Base-by-base conservation (phyloP, 1,140 invertebrate species). In the Drosophila athabasca region DNA sequence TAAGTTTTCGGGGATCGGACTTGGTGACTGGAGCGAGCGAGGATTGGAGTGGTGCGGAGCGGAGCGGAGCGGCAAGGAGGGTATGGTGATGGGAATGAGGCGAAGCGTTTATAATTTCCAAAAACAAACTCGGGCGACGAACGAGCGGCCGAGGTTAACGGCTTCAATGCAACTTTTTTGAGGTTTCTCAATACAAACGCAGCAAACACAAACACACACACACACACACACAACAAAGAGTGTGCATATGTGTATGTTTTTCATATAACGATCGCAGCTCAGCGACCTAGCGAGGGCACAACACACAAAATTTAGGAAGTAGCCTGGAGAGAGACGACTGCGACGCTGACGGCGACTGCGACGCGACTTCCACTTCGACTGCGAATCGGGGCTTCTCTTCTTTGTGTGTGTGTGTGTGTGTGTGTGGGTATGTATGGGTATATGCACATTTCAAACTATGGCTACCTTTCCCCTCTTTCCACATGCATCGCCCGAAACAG, bases 141-240 rank as follows among this genome's bases (percentile, higher is more conserved):
- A 87, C 85, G 84, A 75, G 62, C 54, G 53, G 73, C 75, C 90
- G 90, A 90, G 90, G 90, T 90, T 90, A 90, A 90, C 90, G 90
- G 90, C 90, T 90, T 90, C 74, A 81, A 75, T 90, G 70, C 90
- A 90, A 90, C 84, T 90, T 89, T 83, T 90, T 85, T 83, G 79
- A 79, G 83, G 83, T 89, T 85, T 85, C 82, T 76, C 62, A 70
- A 65, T 3, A 31, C 31, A 31, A 31, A 8, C 15, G 50, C 49
- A 54, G 54, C n/a, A 29, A 54, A 58, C 35, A 55, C 3, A 64
- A 29, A 44, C 24, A 64, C 41, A 55, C 49, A 8, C 22, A 44
- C 44, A 41, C 24, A 29, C 26, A 46, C 26, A 46, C n/a, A 6
- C 13, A 26, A 24, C 24, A 54, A 39, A 54, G 54, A 58, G 31